Evolutionary conservation across 2,113 vertebrate genomes (phyloP), one percentile per base, ranked within the genome.

Genomic region (Verasper variegatus): DNA sequence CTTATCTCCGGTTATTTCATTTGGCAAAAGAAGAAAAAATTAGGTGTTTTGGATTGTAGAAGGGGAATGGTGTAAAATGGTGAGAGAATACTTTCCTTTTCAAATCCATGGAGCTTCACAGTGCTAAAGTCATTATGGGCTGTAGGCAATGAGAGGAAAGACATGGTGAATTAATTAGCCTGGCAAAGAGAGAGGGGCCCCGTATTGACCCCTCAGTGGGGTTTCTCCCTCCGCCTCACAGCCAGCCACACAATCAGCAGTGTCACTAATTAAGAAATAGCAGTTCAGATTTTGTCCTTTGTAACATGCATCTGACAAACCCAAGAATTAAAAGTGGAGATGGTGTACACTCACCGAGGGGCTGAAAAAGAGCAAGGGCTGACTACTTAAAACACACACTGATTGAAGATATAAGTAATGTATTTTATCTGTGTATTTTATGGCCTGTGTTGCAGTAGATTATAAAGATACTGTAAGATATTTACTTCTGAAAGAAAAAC

Each of bases 161-260:
- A 94, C 95, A 94, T 94, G 94, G 96, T 95, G 94, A 97, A 97
- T 97, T 97, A 97, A 97, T 98, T 96, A 97, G 96, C 79, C 95
- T 96, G 95, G 95, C 96, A 97, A 94, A 95, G 51, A 84, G 95
- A 96, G 94, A 95, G 95, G 92, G 74, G 91, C 94, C 91, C 89
- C 90, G 78, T 86, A 89, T 91, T 97, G 96, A 97, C 96, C 96
- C 95, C 94, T 94, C 94, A 93, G 93, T 95, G 96, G 56, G 95
- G 95, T 96, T 97, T 94, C 95, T 96, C 96, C 94, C 94, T 94
- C 95, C 93, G 90, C 95, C 94, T 95, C 94, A 95, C 92, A 95
- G 94, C 95, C 95, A 96, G 94, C 94, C 95, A 96, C 92, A 94
- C 95, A 95, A 95, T 95, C 94, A 95, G 93, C 94, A 94, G 95